phyloP scores from a whole-genome alignment of 2,113 vertebrate genomes.

The Microcebus griseorufus region DNA sequence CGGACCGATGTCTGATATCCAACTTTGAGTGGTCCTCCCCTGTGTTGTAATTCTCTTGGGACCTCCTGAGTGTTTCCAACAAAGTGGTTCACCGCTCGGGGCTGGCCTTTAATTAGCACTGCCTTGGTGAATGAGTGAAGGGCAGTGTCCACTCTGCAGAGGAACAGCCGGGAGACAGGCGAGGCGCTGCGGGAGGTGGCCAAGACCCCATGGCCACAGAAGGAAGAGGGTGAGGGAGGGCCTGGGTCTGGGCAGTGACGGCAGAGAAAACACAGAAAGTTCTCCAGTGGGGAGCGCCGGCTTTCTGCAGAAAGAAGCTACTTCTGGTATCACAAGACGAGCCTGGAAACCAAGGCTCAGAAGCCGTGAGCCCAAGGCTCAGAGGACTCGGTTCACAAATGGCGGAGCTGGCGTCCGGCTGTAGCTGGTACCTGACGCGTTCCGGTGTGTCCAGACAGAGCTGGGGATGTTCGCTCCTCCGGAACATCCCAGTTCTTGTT shows the following conservation, averaged over 20 bases:
- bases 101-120: background rate
- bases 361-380: too few relatives aligned
- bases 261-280: fast-evolving
- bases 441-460: fast-evolving
- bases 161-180: too few relatives aligned
- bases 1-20: fast-evolving
- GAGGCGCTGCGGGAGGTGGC: fast-evolving
- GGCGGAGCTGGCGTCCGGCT: fast-evolving
- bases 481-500: background rate
- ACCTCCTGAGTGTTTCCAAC: background rate
- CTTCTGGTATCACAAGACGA: background rate
- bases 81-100: background rate
- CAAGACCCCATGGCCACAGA: background rate
- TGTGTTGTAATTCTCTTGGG: background rate
- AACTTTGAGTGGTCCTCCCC: background rate
- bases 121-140: background rate
- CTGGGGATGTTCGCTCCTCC: background rate
- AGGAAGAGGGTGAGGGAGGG: background rate
- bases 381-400: fast-evolving
- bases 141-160: too few relatives aligned
- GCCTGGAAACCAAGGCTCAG: background rate
- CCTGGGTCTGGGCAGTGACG: fast-evolving
- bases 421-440: fast-evolving
- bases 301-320: background rate
- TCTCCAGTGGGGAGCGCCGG: fast-evolving